Evolutionary conservation across 2,797 vertebrate species (phyloP), one percentile per base, ranked within the genome.

Genomic region (Leucoraja ocellata): DNA sequence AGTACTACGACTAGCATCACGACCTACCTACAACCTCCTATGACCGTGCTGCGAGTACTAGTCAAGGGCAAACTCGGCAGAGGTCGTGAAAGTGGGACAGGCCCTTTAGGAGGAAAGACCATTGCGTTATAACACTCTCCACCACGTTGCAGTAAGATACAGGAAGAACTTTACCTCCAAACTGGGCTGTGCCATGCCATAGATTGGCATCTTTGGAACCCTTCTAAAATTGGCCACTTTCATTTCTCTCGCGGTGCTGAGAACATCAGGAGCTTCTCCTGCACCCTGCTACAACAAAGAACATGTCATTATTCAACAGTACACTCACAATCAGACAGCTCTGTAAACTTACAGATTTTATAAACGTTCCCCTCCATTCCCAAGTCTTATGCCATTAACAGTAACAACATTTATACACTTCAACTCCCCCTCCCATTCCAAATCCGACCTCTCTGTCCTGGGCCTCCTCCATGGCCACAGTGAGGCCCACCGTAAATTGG

Each of bases 211-310:
- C 93, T 99, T 99, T 93, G 98, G 98, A n/a, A 99, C 99, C 93
- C 99, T 96, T 95, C 99, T 97, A 96, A 99, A 99, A 95, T 99
- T 99, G 94, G 97, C 97, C 93, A 98, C 98, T 0, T 97, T 98
- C 98, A 99, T 99, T 96, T 99, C 98, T 95, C 97, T 98, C 94
- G 97, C 68, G 0, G 99, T 99, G 96, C 98, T 97, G 93, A 99
- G 97, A 13, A 98, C 97, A 0, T 99, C 99, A 98, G 94, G 98
- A 95, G 92, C 97, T 86, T 98, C 98, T 1, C 99, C 97, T 0
- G 96, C 96, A 74, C 97, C 97, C 99, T 99, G 95, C 4, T 71
- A 86, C 93, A 54, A 23, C 4, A 74, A 7, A 10, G 18, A 63
- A 28, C 86, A 4, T 16, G 23, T 74, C 28, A 91, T 79, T 46